Conservation (phyloP, 2,797 vertebrate genomes). For the Macropus fuliginosus region DNA sequence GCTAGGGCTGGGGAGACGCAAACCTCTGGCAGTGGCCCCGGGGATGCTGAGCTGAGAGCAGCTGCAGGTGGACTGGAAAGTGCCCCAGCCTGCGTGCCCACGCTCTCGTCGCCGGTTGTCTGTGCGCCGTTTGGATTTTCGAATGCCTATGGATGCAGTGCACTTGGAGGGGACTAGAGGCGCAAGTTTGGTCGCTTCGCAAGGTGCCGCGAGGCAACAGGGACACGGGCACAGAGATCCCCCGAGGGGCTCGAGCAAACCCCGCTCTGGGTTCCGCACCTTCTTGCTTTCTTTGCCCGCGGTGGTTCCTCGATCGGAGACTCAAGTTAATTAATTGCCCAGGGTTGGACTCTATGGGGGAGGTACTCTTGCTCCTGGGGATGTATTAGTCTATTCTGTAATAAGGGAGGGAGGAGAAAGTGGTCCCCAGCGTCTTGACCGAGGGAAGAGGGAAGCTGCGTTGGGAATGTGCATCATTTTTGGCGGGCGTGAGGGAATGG, state of each 20-base stretch:
- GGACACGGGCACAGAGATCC: neutral
- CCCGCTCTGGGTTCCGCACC: neutral
- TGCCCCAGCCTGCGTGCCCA: neutral
- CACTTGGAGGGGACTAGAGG: conserved; percentile 10
- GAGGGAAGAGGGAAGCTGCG: neutral
- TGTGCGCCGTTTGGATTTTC: neutral
- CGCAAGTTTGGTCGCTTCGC: conserved; percentile 22
- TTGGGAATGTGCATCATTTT: conserved; percentile 50
- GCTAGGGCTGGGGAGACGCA: neutral
- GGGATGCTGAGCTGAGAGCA: neutral
- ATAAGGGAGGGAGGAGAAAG: neutral
- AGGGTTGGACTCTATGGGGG: neutral
- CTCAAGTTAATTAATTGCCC: neutral
- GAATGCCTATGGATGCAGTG: conserved; percentile 24
- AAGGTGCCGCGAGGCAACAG: neutral
- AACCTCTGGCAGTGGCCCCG: neutral
- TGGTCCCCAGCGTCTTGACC: neutral
- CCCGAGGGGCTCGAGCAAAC: neutral
- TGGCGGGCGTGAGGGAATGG: conserved; percentile 64
- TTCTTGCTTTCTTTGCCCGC: neutral
- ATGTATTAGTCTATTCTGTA: neutral
- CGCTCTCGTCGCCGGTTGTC: no score
- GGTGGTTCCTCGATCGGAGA: neutral
- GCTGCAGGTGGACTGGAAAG: conserved; percentile 69
- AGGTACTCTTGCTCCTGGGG: neutral